These are phyloP conservation scores for Ischnus inquisitorius DNA, from an alignment of 2,888 invertebrate genomes.

Conservation along the genomic window DNA sequence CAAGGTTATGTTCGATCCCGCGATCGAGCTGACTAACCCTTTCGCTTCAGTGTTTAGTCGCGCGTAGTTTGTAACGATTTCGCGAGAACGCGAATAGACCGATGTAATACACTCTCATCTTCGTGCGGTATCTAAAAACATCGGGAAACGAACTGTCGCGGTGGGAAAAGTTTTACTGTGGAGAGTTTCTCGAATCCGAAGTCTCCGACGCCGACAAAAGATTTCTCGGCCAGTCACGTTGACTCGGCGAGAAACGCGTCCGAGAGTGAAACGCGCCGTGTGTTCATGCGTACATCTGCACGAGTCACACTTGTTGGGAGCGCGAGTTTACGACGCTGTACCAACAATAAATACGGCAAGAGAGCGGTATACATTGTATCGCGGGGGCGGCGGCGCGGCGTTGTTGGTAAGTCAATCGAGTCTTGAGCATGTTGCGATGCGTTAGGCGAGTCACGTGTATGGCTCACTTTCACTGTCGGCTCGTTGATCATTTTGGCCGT, in stretches of 20 bases:
- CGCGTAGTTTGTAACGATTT: neutral
- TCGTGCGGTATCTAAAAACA: conserved; percentile 15
- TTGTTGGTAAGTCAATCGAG: neutral
- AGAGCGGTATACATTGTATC: conserved; percentile 3
- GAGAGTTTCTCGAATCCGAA: conserved; percentile 10
- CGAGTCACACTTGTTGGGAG: neutral
- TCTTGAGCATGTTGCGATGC: conserved; percentile 35
- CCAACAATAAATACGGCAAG: neutral
- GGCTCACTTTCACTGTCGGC: conserved; percentile 68
- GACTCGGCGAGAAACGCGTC: neutral
- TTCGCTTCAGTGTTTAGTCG: neutral
- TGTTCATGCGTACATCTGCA: neutral
- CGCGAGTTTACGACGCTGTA: neutral
- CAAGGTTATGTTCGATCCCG: no score
- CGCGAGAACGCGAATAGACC: neutral
- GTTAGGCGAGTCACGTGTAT: conserved; percentile 67
- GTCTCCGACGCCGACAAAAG: conserved; percentile 27
- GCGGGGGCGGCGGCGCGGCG: neutral
- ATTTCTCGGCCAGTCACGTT: conserved; percentile 14
- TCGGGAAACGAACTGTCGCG: conserved; percentile 41
- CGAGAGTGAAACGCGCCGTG: neutral
- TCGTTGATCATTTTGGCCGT: conserved; percentile 50
- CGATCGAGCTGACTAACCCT: no score
- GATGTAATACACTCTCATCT: conserved; percentile 16
- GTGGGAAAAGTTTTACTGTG: conserved; percentile 19